Conservation (phyloP, 92 coral and sea anemone species). For the Palythoa grandiflora region DNA sequence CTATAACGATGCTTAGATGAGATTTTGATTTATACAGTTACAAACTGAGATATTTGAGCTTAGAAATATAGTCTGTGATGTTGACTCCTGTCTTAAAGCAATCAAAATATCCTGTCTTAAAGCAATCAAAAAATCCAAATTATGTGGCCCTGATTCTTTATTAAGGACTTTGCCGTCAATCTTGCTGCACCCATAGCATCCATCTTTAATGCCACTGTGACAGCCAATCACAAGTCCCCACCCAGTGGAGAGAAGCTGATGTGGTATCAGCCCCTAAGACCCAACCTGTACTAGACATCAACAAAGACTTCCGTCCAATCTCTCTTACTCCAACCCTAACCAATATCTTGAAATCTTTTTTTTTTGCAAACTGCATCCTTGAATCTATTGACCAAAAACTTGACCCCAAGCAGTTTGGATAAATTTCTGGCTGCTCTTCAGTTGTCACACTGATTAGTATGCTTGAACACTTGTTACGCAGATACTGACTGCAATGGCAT, state of each 20-base stretch:
- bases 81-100: neutral
- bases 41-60: too few relatives aligned
- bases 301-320: conserved; percentile 22
- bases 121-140: conserved; percentile 13
- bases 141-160: conserved; percentile 25
- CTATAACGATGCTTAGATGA: too few relatives aligned
- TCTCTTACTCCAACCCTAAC: conserved; percentile 5
- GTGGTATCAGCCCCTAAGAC: conserved; percentile 36
- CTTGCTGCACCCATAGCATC: conserved; percentile 27
- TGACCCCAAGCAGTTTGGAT: conserved; percentile 46
- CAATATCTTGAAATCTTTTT: conserved; percentile 6
- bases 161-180: conserved; percentile 1
- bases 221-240: conserved; percentile 34
- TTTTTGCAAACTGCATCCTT: conserved; percentile 21
- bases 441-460: conserved; percentile 9
- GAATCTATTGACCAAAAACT: conserved; percentile 27
- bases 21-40: too few relatives aligned
- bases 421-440: conserved; percentile 19
- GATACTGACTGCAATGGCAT: neutral
- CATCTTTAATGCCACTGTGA: conserved; percentile 46
- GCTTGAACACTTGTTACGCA: conserved; percentile 15
- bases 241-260: conserved; percentile 45
- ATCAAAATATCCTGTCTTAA: too few relatives aligned
- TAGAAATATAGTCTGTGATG: too few relatives aligned
- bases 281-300: conserved; percentile 30